These are phyloP conservation scores for Colossoma macropomum DNA, from an alignment of 2,113 vertebrate species.

Conservation along the genomic window DNA sequence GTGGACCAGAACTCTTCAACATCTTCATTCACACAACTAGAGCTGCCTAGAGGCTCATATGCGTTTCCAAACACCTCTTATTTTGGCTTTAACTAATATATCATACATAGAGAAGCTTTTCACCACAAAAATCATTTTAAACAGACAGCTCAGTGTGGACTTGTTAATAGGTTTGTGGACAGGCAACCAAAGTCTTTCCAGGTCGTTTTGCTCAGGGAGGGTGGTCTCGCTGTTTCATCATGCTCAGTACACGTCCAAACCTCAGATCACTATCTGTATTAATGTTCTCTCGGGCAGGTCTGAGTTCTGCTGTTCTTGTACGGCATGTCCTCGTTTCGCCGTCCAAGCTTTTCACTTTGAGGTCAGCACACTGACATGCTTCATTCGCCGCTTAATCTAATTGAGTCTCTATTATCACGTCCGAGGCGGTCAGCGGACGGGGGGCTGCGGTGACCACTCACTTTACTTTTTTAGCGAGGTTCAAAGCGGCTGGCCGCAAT, in stretches of 20 bases:
- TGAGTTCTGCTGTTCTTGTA: conserved; percentile 30
- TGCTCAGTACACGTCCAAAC: not conserved
- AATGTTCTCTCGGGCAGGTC: not conserved
- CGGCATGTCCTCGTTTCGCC: not conserved
- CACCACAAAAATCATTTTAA: not conserved
- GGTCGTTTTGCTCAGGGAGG: not conserved
- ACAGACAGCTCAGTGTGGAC: not conserved
- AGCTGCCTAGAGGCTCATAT: not conserved
- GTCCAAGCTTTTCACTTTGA: not conserved
- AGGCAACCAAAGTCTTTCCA: not conserved
- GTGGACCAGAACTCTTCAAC: conserved; percentile 53
- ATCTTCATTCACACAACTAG: not conserved
- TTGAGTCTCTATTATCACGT: not conserved
- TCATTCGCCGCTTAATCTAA: not conserved
- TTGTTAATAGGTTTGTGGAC: not conserved
- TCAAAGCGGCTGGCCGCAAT: not conserved
- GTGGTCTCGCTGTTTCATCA: not conserved
- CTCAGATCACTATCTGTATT: conserved; percentile 13
- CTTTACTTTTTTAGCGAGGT: not conserved
- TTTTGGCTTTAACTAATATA: not conserved
- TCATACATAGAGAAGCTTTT: not conserved
- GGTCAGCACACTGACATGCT: not conserved
- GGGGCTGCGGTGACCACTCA: not conserved
- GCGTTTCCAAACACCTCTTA: not conserved
- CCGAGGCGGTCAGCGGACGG: too few relatives aligned